Base-by-base conservation (phyloP, 2,113 vertebrate genomes). In the Catharus minimus region DNA sequence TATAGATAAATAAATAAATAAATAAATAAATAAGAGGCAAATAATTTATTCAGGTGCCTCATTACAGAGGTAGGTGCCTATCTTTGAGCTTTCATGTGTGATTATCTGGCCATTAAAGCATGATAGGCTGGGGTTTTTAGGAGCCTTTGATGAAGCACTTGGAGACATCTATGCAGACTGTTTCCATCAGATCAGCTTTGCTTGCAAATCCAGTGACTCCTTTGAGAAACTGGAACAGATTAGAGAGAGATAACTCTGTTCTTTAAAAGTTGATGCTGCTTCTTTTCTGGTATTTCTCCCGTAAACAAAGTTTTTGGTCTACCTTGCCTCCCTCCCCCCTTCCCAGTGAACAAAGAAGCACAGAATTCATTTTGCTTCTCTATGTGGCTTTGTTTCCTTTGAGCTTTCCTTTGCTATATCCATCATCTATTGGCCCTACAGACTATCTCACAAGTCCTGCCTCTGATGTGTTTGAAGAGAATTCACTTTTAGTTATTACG, bases 391-490 rank as follows among this genome's bases (percentile, higher is more conserved):
- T 87, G 72, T 89, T 91, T 92, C 75, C 84, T 94, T 92, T 95
- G 89, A 94, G 84, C 55, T 91, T 94, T 93, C 84, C 79, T 93
- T 92, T 94, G 27, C 77, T 93, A 39, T 60, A 84, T 82, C 82
- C 74, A 73, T 95, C 93, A 94, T 87, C 82, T 79, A 58, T 79
- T 66, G 82, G 89, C 46, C 75, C 62, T 65, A 76, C 89, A 91
- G 84, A 92, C 90, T 88, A 82, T 53, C 92, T 94, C 82, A 95
- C 78, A 94, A 92, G 78, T 91, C 78, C 84, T 95, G 78, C 50
- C 78, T 95, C 89, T 94, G 91, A 95, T 94, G 89, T 94, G 67
- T 94, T 93, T 93, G 74, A 96, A 93, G 84, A 80, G 50, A 85
- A 93, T 92, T 93, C 94, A 87, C 91, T 94, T 96, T 95, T 76